Percentiles rank a stretch among this genome's conserved stretches.
Evolutionary conservation across 2,888 invertebrate genomes (phyloP).

Genomic region (Diarsia rubi): DNA sequence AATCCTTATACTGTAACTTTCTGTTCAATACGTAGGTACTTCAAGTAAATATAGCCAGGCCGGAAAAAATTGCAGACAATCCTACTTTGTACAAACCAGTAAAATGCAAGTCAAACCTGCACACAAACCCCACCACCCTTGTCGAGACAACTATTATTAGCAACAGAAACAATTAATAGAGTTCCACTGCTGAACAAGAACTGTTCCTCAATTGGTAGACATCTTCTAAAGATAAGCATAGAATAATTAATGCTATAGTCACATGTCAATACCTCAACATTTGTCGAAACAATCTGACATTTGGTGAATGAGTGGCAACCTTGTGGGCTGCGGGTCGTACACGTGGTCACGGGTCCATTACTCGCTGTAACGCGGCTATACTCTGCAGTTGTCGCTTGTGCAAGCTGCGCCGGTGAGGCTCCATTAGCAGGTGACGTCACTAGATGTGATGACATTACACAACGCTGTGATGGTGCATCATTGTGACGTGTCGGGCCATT

Average conservation of each 20-base stretch:
- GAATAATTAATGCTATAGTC: neutral
- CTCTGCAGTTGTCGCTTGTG: conserved; percentile 34
- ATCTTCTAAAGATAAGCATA: neutral
- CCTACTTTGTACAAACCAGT: neutral
- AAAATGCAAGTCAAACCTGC: neutral
- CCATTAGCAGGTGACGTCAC: conserved; percentile 39
- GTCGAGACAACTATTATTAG: neutral
- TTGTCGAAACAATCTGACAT: conserved; percentile 10
- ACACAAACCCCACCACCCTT: neutral
- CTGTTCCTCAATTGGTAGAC: neutral
- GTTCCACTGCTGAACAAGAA: neutral
- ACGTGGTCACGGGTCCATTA: conserved; percentile 22
- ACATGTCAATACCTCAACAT: neutral
- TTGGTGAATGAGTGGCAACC: conserved; percentile 23
- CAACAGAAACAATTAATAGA: neutral
- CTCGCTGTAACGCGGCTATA: conserved; percentile 34
- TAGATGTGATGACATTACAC: conserved; percentile 20
- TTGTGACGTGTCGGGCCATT: neutral
- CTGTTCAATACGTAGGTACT: neutral
- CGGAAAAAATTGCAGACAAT: conserved; percentile 6
- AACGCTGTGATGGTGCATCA: neutral
- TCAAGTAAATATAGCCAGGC: conserved; percentile 9
- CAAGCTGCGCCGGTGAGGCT: conserved; percentile 33
- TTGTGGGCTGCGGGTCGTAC: conserved; percentile 29
- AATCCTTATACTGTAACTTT: neutral